phyloP scores from a whole-genome alignment of 2,797 vertebrate species.

The Enteromius afrohamiltoni region DNA sequence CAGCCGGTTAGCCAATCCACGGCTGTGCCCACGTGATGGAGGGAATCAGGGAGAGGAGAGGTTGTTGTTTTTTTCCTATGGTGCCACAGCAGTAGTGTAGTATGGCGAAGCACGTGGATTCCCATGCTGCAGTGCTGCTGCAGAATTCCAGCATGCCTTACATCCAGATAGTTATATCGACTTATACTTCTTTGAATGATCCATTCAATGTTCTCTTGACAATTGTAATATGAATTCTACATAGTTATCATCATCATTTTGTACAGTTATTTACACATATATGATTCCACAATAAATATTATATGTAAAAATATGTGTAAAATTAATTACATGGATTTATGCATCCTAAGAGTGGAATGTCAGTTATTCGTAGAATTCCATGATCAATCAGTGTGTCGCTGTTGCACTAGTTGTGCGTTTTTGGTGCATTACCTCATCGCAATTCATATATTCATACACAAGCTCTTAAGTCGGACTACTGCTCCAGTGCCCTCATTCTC shows the following conservation, averaged over 20 bases:
- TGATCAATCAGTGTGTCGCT: conserved; percentile 58
- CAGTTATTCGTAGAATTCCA: conserved; percentile 63
- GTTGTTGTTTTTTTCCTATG: conserved; percentile 64
- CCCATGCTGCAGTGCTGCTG: conserved; percentile 75
- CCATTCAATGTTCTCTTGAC: neutral
- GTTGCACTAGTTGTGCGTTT: conserved; percentile 67
- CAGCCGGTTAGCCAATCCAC: conserved; percentile 67
- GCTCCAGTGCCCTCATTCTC: conserved; percentile 70
- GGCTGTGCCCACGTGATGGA: conserved; percentile 67
- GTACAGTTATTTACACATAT: neutral
- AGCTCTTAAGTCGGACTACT: conserved; percentile 76
- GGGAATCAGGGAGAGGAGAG: conserved; percentile 55
- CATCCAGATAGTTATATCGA: conserved; percentile 10
- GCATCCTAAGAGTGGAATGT: conserved; percentile 14
- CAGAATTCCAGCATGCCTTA: conserved; percentile 73
- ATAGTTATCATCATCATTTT: neutral
- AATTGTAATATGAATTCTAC: neutral
- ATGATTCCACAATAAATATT: neutral
- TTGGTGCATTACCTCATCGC: conserved; percentile 81
- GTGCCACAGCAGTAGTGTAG: conserved; percentile 63
- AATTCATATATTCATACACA: conserved; percentile 79
- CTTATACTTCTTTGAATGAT: neutral
- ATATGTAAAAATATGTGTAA: neutral
- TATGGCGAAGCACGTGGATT: conserved; percentile 77
- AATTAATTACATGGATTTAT: neutral